Conservation (phyloP, 2,888 invertebrate species). For the Macaria liturata region DNA sequence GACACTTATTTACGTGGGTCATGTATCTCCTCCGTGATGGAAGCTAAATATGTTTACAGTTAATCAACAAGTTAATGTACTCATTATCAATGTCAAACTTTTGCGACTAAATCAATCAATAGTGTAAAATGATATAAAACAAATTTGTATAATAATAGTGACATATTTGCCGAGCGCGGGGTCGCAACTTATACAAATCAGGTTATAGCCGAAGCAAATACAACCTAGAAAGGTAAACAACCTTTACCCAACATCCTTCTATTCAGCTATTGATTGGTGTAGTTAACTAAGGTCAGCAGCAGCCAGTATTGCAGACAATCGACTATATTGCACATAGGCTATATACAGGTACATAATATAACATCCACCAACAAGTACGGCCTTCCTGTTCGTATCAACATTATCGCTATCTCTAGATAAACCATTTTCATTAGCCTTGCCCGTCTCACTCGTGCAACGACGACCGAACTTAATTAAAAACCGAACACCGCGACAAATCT, state of each 20-base stretch:
- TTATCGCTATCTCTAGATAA: slow-evolving; percentile 25
- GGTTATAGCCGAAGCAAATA: slow-evolving; percentile 4
- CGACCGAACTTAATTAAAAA: slow-evolving; percentile 17
- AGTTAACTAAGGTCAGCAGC: slow-evolving; percentile 12
- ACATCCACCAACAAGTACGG: slow-evolving; percentile 11
- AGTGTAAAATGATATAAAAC: no score
- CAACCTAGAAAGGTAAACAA: slow-evolving; percentile 19
- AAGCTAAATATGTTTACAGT: no score
- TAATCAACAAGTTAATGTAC: no score
- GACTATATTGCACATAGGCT: slow-evolving; percentile 1
- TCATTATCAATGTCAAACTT: no score
- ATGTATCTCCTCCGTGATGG: no score
- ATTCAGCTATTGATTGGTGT: slow-evolving; percentile 6
- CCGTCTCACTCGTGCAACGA: slow-evolving; percentile 16
- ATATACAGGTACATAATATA: background rate
- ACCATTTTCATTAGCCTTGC: slow-evolving; percentile 16
- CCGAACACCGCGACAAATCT: slow-evolving; percentile 15
- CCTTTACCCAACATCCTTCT: slow-evolving; percentile 7
- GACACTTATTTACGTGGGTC: no score
- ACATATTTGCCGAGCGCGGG: background rate
- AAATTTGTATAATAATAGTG: background rate
- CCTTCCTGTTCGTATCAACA: slow-evolving; percentile 15
- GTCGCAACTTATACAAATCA: background rate
- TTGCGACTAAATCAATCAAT: no score
- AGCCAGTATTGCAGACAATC: slow-evolving; percentile 9